Conservation (phyloP, 92 coral and sea anemone genomes). For the Palythoa caribaeorum region DNA sequence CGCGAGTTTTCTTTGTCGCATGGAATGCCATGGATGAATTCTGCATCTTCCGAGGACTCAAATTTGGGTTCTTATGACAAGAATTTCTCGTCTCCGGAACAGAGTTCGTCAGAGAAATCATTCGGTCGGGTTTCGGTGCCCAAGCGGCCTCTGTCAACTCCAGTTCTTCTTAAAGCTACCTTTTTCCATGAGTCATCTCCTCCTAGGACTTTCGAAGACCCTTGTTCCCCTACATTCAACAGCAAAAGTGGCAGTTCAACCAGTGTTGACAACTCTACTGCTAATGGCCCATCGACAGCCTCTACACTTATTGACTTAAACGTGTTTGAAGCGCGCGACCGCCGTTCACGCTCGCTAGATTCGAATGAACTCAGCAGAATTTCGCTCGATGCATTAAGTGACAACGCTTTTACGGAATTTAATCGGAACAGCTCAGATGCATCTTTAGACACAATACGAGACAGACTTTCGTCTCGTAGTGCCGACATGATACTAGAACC, state of each 20-base stretch:
- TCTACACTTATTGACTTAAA: constrained; percentile 69
- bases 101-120: constrained; percentile 61
- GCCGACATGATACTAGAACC: constrained; percentile 53
- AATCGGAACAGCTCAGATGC: constrained; percentile 52
- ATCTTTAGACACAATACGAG: constrained; percentile 53
- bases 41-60: constrained; percentile 70
- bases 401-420: constrained; percentile 13
- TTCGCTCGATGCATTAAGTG: constrained; percentile 21
- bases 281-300: constrained; percentile 38
- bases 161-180: constrained; percentile 83
- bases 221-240: constrained; percentile 37
- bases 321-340: constrained; percentile 69
- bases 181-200: constrained; percentile 67
- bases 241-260: constrained; percentile 45
- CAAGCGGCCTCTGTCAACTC: constrained; percentile 87
- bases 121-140: constrained; percentile 38
- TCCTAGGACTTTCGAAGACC: constrained; percentile 66
- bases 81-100: constrained; percentile 43
- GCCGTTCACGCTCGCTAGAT: constrained; percentile 83
- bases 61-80: constrained; percentile 43
- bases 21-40: constrained; percentile 81
- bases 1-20: constrained; percentile 70
- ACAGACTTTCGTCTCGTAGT: constrained; percentile 61
- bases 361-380: constrained; percentile 72
- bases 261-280: constrained; percentile 46